Percentiles rank a stretch among this genome's conserved stretches.
These are phyloP conservation scores for Jacana jacana DNA, from an alignment of 2,113 vertebrate species.

Conservation along the genomic window DNA sequence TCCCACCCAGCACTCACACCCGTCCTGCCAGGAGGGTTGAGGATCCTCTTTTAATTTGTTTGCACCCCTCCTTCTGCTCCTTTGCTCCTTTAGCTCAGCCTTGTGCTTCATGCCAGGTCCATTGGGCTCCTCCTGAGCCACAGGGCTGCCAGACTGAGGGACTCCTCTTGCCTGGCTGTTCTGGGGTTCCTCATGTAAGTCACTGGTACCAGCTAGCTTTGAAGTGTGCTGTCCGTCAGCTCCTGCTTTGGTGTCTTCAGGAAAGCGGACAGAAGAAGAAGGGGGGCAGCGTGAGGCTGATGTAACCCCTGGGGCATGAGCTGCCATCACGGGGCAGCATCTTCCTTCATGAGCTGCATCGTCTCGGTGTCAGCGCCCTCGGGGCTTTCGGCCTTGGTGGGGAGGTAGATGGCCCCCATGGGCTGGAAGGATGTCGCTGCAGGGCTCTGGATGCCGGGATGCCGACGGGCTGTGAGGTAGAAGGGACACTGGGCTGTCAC, in stretches of 20 bases:
- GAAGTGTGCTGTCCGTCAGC: not conserved
- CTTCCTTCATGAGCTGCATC: not conserved
- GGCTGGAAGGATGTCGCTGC: not conserved
- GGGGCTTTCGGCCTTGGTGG: not conserved
- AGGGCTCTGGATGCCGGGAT: not conserved
- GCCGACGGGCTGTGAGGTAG: not conserved
- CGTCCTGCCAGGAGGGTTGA: not conserved
- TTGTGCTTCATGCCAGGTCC: fast-evolving
- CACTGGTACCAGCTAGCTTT: too few species aligned
- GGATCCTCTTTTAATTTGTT: not conserved
- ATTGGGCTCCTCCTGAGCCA: fast-evolving
- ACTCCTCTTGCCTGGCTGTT: fast-evolving
- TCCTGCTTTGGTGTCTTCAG: not conserved
- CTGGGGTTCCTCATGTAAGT: not conserved
- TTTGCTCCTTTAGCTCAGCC: not conserved
- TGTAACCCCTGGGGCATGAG: fast-evolving
- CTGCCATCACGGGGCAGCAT: not conserved
- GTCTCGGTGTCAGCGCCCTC: not conserved
- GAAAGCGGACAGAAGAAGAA: not conserved
- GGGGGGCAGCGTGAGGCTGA: fast-evolving
- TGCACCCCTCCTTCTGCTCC: not conserved
- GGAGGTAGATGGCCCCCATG: not conserved
- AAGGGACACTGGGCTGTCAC: fast-evolving
- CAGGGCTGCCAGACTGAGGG: not conserved
- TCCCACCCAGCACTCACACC: not conserved